These are phyloP conservation scores for Hymenopus coronatus DNA, from an alignment of 2,888 invertebrate genomes.

Conservation along the genomic window DNA sequence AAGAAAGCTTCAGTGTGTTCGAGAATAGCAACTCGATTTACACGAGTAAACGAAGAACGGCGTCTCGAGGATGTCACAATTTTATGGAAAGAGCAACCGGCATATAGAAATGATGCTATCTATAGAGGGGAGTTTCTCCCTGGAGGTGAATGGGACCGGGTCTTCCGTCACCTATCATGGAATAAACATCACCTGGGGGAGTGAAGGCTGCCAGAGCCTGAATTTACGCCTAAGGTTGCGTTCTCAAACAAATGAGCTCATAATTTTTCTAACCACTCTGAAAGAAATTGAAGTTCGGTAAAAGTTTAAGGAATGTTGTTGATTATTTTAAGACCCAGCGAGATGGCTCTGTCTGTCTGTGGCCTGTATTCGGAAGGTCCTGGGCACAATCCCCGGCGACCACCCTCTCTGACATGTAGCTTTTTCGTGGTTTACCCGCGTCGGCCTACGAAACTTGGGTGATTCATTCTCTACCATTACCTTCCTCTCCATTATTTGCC, in stretches of 20 bases:
- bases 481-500: no score
- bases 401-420: no score
- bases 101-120: neutral
- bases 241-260: neutral
- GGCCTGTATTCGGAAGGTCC: no score
- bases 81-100: neutral
- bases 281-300: neutral
- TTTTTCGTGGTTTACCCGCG: no score
- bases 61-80: neutral
- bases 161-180: neutral
- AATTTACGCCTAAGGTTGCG: neutral
- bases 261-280: neutral
- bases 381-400: no score
- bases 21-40: neutral
- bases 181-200: neutral
- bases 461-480: no score
- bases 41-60: neutral
- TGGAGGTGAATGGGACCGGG: neutral
- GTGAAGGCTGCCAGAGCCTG: neutral
- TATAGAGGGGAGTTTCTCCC: neutral
- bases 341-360: no score
- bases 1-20: neutral
- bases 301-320: neutral
- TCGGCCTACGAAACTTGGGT: no score
- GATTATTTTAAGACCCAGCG: neutral